phyloP scores from a whole-genome alignment of 2,113 vertebrate species.

The Catharus fuscescens region DNA sequence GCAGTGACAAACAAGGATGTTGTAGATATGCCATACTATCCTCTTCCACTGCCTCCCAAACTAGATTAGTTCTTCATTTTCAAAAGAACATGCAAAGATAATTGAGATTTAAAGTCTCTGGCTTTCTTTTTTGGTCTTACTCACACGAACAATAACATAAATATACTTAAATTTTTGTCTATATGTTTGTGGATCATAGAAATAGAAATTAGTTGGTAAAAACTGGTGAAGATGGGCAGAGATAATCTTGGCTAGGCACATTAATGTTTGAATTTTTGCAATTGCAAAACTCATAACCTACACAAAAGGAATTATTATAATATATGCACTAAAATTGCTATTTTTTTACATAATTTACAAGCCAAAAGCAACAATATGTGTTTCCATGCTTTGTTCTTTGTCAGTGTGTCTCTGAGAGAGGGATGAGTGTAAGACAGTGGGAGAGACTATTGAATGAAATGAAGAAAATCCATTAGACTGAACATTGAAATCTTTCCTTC shows the following conservation, averaged over 20 bases:
- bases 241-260: not conserved
- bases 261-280: not conserved
- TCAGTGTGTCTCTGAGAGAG: not conserved
- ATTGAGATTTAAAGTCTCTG: not conserved
- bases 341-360: not conserved
- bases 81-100: not conserved
- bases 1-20: not conserved
- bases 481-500: not conserved
- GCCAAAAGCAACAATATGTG: not conserved
- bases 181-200: not conserved
- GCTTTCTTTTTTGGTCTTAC: not conserved
- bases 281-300: not conserved
- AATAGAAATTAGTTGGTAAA: not conserved
- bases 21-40: not conserved
- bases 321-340: not conserved
- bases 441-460: not conserved
- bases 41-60: not conserved
- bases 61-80: not conserved
- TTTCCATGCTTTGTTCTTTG: not conserved
- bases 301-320: not conserved
- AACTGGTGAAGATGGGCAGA: not conserved
- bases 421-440: not conserved
- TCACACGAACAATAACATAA: not conserved
- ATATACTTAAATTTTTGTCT: not conserved
- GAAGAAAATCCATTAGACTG: not conserved